Evolutionary conservation across 2,888 invertebrate species (phyloP).

Genomic region (Heliothis peltigera): DNA sequence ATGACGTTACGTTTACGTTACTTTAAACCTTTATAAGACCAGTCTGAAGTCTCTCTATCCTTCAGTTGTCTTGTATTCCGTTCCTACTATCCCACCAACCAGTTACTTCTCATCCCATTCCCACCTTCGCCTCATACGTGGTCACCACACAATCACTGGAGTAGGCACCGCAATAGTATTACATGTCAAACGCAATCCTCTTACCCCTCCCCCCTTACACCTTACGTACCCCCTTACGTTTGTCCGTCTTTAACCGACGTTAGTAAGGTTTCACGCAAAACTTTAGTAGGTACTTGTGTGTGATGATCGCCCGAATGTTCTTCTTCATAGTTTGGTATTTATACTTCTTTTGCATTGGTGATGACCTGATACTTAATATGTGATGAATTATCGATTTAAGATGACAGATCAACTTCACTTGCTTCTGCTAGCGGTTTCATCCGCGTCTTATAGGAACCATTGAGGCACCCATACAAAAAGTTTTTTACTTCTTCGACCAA

Average conservation of each 20-base stretch:
- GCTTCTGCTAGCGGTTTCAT: no score
- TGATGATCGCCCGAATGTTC: slow-evolving; percentile 36
- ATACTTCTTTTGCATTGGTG: no score
- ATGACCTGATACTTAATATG: no score
- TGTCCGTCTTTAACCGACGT: slow-evolving; percentile 58
- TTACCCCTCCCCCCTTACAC: slow-evolving; percentile 65
- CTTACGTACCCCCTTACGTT: slow-evolving; percentile 34
- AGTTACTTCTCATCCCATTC: not conserved
- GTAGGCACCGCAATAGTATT: slow-evolving; percentile 79
- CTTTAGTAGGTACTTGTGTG: slow-evolving; percentile 30
- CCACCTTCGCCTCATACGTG: slow-evolving; percentile 31
- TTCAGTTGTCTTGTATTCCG: no score
- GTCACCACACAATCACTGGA: slow-evolving; percentile 68
- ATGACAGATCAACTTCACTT: no score
- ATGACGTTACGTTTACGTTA: no score
- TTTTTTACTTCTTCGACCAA: no score
- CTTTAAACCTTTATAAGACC: no score
- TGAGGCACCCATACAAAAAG: no score
- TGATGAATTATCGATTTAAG: no score
- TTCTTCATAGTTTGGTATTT: slow-evolving; percentile 8
- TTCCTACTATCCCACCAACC: not conserved
- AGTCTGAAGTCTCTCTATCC: no score
- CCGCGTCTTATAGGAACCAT: no score
- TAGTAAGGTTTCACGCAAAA: slow-evolving; percentile 74
- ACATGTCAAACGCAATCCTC: slow-evolving; percentile 85